Percentiles rank a stretch among this genome's conserved stretches.
Conservation (phyloP, 2,888 invertebrate species). For the Craniophora ligustri region DNA sequence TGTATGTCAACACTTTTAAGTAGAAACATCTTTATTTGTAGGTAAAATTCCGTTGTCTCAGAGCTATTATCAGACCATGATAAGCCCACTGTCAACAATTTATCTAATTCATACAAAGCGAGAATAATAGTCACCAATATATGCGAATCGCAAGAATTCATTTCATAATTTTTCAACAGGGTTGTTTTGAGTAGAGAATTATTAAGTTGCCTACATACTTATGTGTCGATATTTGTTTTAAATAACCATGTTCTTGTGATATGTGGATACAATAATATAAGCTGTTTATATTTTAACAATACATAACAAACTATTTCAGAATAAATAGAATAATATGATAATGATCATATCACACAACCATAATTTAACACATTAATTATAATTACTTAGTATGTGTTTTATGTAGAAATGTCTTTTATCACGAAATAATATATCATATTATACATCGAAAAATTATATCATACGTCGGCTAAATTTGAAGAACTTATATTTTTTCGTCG, state of each 20-base stretch:
- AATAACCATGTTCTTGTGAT: constrained; percentile 10
- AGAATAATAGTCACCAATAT: not conserved
- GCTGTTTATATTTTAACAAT: constrained; percentile 8
- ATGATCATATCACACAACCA: constrained; percentile 38
- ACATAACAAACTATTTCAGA: constrained; percentile 6
- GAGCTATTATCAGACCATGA: constrained; percentile 21
- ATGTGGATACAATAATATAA: constrained; percentile 7
- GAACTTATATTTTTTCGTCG: too few relatives aligned
- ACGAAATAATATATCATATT: too few relatives aligned
- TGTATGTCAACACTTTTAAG: constrained; percentile 29
- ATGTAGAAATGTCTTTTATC: constrained; percentile 38
- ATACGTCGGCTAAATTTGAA: too few relatives aligned
- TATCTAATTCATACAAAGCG: constrained; percentile 29
- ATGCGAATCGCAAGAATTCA: not conserved
- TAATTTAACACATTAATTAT: constrained; percentile 33
- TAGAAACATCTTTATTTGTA: constrained; percentile 1
- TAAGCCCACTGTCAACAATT: constrained; percentile 40
- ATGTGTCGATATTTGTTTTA: constrained; percentile 23
- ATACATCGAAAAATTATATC: too few relatives aligned
- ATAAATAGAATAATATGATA: constrained; percentile 15
- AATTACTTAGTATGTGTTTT: constrained; percentile 23
- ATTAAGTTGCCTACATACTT: constrained; percentile 6
- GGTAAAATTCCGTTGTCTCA: constrained; percentile 1
- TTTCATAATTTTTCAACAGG: not conserved
- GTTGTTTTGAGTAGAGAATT: not conserved